Evolutionary conservation across 2,797 vertebrate species (phyloP).

Genomic region (Hippopotamyrus pictus): DNA sequence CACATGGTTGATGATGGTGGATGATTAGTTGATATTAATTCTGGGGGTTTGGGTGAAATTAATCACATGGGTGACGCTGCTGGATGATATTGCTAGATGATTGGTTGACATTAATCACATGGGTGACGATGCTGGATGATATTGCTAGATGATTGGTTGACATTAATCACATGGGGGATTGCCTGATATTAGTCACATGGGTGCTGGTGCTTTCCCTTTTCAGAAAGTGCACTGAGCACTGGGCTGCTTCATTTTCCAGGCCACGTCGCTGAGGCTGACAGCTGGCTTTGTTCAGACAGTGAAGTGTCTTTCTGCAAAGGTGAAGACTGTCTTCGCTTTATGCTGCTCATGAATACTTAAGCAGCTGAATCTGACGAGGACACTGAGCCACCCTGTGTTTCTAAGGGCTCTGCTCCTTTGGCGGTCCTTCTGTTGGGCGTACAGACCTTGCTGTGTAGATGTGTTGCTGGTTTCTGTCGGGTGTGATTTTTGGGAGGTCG

Average conservation of each 20-base stretch:
- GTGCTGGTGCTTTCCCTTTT: background rate
- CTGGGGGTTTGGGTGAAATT: background rate
- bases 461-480: background rate
- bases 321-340: background rate
- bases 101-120: background rate
- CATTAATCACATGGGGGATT: background rate
- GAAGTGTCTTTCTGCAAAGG: background rate
- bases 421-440: background rate
- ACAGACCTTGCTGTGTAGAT: background rate
- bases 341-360: background rate
- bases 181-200: background rate
- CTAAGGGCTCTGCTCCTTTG: background rate
- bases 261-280: background rate
- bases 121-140: background rate
- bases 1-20: background rate
- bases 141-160: background rate
- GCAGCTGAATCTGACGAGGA: background rate
- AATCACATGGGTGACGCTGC: background rate
- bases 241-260: background rate
- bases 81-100: background rate
- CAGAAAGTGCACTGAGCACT: background rate
- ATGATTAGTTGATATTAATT: background rate
- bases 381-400: background rate
- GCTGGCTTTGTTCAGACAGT: background rate
- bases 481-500: background rate